Conservation (phyloP, 2,113 vertebrate genomes). For the Embiotoca jacksoni region DNA sequence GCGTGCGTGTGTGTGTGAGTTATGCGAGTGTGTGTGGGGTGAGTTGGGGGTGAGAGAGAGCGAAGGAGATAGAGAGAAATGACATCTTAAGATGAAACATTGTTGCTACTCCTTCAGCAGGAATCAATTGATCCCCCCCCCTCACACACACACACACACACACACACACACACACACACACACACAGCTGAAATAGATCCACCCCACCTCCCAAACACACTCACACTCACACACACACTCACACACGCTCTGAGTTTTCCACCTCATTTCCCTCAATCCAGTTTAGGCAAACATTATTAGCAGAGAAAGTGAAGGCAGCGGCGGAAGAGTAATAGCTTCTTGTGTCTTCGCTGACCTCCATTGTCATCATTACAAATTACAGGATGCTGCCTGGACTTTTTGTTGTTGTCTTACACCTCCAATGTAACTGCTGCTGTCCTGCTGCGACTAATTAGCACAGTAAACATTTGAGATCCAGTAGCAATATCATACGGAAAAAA, state of each 20-base stretch:
- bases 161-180: conserved; percentile 42
- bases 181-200: conserved; percentile 24
- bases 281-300: conserved; percentile 84
- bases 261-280: conserved; percentile 84
- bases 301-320: conserved; percentile 72
- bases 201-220: conserved; percentile 17
- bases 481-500: not conserved
- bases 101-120: conserved; percentile 67
- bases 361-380: conserved; percentile 60
- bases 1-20: not conserved
- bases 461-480: not conserved
- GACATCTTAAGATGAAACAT: conserved; percentile 77
- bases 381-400: conserved; percentile 31
- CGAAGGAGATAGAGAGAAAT: conserved; percentile 59
- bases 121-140: conserved; percentile 67
- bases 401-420: conserved; percentile 1
- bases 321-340: conserved; percentile 76
- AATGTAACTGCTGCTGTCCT: not conserved
- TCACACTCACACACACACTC: conserved; percentile 40
- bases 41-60: conserved; percentile 4
- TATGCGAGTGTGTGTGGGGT: not conserved
- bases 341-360: conserved; percentile 61
- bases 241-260: conserved; percentile 75
- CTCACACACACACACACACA: conserved; percentile 53
- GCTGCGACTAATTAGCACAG: not conserved